Percentiles rank a stretch among this genome's conserved stretches.
phyloP scores from a whole-genome alignment of 2,113 vertebrate genomes.

The Spilogale gracilis region DNA sequence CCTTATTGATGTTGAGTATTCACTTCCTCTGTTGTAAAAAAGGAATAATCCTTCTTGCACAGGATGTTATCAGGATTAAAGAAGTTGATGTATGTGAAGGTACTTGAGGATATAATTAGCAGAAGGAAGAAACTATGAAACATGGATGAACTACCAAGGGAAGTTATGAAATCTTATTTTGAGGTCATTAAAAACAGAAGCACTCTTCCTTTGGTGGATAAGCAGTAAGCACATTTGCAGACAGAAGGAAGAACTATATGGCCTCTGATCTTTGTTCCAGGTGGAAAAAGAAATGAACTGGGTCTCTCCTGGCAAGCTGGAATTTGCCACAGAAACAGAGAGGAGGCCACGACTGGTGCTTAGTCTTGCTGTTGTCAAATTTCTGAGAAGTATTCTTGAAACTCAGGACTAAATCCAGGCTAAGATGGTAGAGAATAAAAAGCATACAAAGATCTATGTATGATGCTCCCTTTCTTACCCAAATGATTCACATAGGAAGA shows the following conservation, averaged over 20 bases:
- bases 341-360: not conserved
- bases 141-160: not conserved
- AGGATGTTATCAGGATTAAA: conserved; percentile 3
- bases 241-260: not conserved
- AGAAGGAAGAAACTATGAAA: conserved; percentile 27
- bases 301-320: not conserved
- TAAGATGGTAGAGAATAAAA: not conserved
- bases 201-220: not conserved
- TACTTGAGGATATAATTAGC: conserved; percentile 7
- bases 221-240: not conserved
- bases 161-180: conserved; percentile 37
- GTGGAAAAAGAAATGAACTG: conserved; percentile 27
- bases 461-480: not conserved
- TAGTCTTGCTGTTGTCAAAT: not conserved
- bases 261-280: conserved; percentile 25
- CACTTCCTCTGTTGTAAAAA: conserved; percentile 20
- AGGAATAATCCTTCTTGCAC: not conserved
- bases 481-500: conserved; percentile 5
- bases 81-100: conserved; percentile 32
- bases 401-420: not conserved
- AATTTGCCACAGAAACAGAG: conserved; percentile 46
- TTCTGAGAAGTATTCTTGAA: conserved; percentile 41
- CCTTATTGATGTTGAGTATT: not conserved
- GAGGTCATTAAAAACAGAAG: conserved; percentile 50
- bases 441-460: not conserved